Evolutionary conservation across 2,113 vertebrate genomes (phyloP).

Genomic region (Melierax canorus): DNA sequence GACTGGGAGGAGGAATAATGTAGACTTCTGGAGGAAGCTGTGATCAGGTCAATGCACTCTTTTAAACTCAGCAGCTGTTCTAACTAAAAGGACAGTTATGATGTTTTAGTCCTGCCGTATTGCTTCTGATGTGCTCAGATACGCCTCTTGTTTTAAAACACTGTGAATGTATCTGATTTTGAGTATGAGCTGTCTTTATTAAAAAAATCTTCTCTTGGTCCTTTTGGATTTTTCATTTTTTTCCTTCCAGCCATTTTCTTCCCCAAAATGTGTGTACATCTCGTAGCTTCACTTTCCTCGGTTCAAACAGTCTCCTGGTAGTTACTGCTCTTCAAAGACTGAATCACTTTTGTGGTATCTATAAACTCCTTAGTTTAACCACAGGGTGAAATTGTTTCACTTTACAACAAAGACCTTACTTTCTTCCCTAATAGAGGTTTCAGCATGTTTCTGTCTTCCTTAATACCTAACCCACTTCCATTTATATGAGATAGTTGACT

Average conservation of each 20-base stretch:
- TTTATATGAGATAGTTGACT: not conserved
- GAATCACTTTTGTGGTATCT: not conserved
- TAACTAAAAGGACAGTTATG: not conserved
- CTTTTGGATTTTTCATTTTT: not conserved
- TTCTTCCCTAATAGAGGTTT: not conserved
- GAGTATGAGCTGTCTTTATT: not conserved
- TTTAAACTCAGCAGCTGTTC: not conserved
- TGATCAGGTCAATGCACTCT: not conserved
- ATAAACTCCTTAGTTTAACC: not conserved
- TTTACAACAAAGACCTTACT: not conserved
- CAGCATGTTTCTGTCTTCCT: not conserved
- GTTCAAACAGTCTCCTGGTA: not conserved
- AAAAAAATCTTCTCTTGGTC: not conserved
- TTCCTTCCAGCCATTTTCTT: not conserved
- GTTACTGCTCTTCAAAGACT: not conserved
- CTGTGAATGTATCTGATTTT: not conserved
- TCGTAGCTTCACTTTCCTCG: not conserved
- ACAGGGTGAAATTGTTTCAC: not conserved
- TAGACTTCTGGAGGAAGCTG: not conserved
- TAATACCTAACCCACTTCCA: not conserved
- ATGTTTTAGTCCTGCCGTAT: not conserved
- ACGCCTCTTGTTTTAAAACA: not conserved
- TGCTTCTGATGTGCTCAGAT: not conserved
- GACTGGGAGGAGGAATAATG: not conserved
- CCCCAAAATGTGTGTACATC: not conserved